A percentile compares a stretch with the other conserved stretches of the same genome.
phyloP scores from a whole-genome alignment of 2,888 invertebrate species.

The Plagodis pulveraria region DNA sequence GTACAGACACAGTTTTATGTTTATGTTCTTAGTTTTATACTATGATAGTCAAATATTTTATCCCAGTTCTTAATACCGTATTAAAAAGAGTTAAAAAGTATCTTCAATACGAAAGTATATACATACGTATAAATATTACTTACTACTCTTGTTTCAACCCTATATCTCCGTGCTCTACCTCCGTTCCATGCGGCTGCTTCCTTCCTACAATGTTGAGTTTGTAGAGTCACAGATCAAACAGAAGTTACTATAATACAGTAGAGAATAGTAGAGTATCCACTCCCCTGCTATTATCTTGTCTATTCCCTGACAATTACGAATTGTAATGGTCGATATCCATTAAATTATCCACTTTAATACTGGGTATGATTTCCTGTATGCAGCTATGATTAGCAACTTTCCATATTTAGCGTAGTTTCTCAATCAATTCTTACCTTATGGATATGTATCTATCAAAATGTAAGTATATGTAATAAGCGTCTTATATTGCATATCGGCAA shows the following conservation, averaged over 20 bases:
- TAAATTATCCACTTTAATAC: constrained; percentile 8
- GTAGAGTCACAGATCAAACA: constrained; percentile 1
- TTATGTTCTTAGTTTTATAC: too few species aligned
- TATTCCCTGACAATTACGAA: constrained; percentile 16
- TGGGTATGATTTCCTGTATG: constrained; percentile 8
- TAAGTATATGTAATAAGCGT: too few species aligned
- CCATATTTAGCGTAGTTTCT: too few species aligned
- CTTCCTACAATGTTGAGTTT: constrained; percentile 24
- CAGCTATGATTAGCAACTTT: neutral
- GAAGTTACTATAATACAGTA: neutral
- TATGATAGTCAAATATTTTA: too few species aligned
- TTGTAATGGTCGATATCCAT: constrained; percentile 8
- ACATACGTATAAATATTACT: neutral
- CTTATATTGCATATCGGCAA: too few species aligned
- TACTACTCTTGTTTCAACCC: constrained; percentile 12
- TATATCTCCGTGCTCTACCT: constrained; percentile 11
- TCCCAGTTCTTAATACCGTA: too few species aligned
- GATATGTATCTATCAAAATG: too few species aligned
- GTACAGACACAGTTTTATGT: too few species aligned
- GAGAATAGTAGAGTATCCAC: constrained; percentile 5
- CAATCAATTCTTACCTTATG: too few species aligned
- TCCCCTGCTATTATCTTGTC: constrained; percentile 17
- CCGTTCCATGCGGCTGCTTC: constrained; percentile 21
- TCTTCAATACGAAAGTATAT: neutral
- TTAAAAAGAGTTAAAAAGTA: too few species aligned